Base-by-base conservation (phyloP, 30 jellyfish, hydroid and myxozoan genomes). In the Turritopsis dohrnii region DNA sequence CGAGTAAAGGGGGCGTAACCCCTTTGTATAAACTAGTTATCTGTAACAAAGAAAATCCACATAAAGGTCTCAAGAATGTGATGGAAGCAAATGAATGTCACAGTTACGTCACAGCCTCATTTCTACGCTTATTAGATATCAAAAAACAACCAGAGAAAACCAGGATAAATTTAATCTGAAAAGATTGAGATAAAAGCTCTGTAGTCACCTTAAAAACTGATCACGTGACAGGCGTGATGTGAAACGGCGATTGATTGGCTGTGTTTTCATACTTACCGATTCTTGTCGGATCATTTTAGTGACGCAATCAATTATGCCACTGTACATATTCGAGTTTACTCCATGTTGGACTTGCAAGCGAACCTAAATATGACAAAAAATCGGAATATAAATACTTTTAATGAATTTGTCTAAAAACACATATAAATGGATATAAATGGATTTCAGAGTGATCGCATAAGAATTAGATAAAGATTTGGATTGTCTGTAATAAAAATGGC, bases 341-440 rank as follows among this genome's bases (percentile, higher is more conserved):
- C 87, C 95, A 24, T 74, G 54, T 52, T 80, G 94, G 18, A 90
- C 89, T 82, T 89, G 96, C 25, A 89, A 26, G 24, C 96, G 93
- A 28, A 89, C 96, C 96, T 89, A 66, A 20, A 77, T 1, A 30
- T 66, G 8, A 79, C 7, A 21, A 60, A 52, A 72, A 28, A 1
- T 20, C 0, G 13, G 25, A 22, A 7, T 13, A 60, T 53, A 1
- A 20, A 75, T 3, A 13, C 13, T 41, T 41, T 41, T 5, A 41
- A 41, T 41, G 60, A 41, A 41, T 41, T 3, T 13, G 13, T 41
- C n/a, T n/a, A n/a, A n/a, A n/a, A n/a, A n/a, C n/a, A n/a, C n/a
- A n/a, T n/a, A n/a, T n/a, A n/a, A n/a, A n/a, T n/a, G n/a, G 16
- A 66, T 1, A 23, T 71, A 22, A 29, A 13, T 29, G 13, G 16